Percentiles rank a stretch among this genome's conserved stretches.
Conservation (phyloP, 2,113 vertebrate genomes). For the Clarias batrachus region DNA sequence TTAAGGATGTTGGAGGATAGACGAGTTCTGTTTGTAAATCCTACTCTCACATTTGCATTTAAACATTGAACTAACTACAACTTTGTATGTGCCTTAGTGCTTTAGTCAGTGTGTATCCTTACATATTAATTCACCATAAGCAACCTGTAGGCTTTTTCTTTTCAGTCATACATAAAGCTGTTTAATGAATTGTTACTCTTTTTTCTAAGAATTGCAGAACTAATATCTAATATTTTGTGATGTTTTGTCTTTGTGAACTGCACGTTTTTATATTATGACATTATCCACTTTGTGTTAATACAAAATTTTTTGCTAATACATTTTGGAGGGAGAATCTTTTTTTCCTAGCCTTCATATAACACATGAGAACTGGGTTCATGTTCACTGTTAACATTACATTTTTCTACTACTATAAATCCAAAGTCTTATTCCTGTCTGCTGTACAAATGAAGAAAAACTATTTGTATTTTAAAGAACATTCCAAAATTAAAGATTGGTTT, state of each 20-base stretch:
- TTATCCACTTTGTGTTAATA: background rate
- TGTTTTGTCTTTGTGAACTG: background rate
- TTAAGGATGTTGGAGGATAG: background rate
- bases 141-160: background rate
- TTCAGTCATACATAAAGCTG: background rate
- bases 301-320: constrained; percentile 6
- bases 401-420: background rate
- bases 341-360: background rate
- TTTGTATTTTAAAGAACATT: background rate
- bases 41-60: background rate
- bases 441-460: background rate
- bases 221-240: background rate
- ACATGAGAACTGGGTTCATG: background rate
- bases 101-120: background rate
- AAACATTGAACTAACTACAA: background rate
- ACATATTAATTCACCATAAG: background rate
- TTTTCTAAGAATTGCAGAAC: constrained; percentile 5
- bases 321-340: background rate
- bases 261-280: background rate
- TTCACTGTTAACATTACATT: background rate
- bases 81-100: background rate
- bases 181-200: background rate
- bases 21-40: background rate
- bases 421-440: background rate
- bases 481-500: background rate